Evolutionary conservation across 2,888 invertebrate genomes (phyloP).

Genomic region (Lasioglossum malachurum): DNA sequence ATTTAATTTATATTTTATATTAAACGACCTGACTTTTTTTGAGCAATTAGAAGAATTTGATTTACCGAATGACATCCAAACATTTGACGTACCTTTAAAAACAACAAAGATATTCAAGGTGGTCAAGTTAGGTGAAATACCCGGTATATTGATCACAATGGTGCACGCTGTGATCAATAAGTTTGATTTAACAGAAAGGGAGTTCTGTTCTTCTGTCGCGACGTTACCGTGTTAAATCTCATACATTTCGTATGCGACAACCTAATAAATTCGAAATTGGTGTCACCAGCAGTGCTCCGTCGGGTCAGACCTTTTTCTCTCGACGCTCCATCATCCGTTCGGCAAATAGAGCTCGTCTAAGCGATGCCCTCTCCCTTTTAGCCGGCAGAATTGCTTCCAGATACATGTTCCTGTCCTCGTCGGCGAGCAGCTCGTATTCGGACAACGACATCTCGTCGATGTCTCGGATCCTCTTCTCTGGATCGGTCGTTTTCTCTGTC

Average conservation of each 20-base stretch:
- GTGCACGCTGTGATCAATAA: no score
- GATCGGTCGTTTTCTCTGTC: slow-evolving; percentile 44
- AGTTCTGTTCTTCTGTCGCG: no score
- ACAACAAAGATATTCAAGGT: no score
- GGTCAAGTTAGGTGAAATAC: no score
- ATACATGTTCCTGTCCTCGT: slow-evolving; percentile 73
- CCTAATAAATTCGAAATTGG: not conserved
- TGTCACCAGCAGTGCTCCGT: not conserved
- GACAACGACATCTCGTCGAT: slow-evolving; percentile 75
- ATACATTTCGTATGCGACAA: not conserved
- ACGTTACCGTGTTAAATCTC: not conserved
- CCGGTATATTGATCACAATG: no score
- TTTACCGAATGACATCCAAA: no score
- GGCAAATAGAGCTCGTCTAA: slow-evolving; percentile 60
- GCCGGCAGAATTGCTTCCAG: slow-evolving; percentile 61
- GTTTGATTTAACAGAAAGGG: no score
- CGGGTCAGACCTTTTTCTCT: slow-evolving; percentile 33
- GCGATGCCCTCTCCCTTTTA: slow-evolving; percentile 64
- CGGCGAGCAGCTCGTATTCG: slow-evolving; percentile 73
- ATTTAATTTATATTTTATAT: no score
- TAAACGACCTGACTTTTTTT: no score
- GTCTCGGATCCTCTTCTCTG: slow-evolving; percentile 44
- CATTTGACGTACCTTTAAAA: no score
- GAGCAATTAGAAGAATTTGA: no score
- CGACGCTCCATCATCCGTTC: slow-evolving; percentile 54